phyloP scores from a whole-genome alignment of 2,113 vertebrate species.

The Mugil cephalus region DNA sequence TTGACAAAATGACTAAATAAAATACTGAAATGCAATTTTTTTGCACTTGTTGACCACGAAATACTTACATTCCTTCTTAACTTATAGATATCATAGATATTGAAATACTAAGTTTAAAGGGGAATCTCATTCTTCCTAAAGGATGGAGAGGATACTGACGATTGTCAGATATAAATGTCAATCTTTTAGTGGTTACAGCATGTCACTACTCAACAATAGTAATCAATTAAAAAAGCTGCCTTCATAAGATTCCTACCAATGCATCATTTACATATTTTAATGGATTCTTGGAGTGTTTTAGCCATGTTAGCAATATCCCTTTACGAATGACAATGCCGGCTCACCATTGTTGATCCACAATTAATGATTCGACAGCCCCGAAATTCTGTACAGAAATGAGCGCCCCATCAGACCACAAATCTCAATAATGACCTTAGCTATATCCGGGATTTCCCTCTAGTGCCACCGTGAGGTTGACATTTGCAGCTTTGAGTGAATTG shows the following conservation, averaged over 20 bases:
- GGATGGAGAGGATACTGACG: too few relatives aligned
- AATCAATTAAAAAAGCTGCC: neutral
- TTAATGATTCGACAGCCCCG: neutral
- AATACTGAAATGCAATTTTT: slow-evolving; percentile 36
- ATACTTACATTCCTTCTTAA: neutral
- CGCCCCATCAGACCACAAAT: neutral
- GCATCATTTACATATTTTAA: slow-evolving; percentile 1
- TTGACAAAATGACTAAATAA: neutral
- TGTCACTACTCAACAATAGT: neutral
- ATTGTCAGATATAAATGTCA: neutral
- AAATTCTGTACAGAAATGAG: neutral
- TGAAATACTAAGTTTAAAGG: too few relatives aligned
- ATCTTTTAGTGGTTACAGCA: neutral
- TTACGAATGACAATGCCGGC: neutral
- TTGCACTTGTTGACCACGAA: slow-evolving; percentile 20
- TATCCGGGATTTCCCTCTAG: slow-evolving; percentile 1
- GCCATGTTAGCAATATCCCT: neutral
- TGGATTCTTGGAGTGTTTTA: neutral
- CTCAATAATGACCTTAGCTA: neutral
- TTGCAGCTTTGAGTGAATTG: slow-evolving; percentile 11
- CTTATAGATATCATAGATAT: too few relatives aligned
- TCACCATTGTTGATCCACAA: neutral
- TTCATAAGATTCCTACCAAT: neutral
- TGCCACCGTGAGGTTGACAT: slow-evolving; percentile 14
- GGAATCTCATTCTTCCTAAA: too few relatives aligned